Evolutionary conservation across 2,113 vertebrate genomes (phyloP).

Genomic region (Antigone vipio): DNA sequence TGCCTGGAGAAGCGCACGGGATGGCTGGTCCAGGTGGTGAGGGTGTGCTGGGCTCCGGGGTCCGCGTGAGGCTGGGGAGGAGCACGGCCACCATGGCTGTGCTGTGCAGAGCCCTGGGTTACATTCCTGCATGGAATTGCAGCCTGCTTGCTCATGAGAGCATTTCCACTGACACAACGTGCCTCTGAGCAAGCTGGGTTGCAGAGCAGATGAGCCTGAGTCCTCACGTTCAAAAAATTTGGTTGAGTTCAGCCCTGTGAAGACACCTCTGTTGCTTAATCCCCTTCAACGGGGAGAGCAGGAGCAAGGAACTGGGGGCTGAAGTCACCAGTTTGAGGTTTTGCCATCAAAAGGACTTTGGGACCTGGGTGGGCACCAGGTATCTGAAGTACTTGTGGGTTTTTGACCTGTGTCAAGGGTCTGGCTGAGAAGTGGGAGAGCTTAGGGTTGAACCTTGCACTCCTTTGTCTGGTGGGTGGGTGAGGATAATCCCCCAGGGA

Average conservation of each 20-base stretch:
- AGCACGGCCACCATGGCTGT: rapidly evolving
- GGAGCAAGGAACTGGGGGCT: neutral
- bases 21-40: rapidly evolving
- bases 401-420: neutral
- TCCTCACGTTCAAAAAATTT: neutral
- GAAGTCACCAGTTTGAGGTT: neutral
- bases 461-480: rapidly evolving
- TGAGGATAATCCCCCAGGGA: neutral
- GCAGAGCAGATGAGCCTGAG: neutral
- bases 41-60: neutral
- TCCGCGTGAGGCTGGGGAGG: neutral
- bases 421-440: neutral
- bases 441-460: rapidly evolving
- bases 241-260: neutral
- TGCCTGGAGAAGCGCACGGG: rapidly evolving
- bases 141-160: neutral
- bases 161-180: rapidly evolving
- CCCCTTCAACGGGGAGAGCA: neutral
- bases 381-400: neutral
- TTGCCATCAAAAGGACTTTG: neutral
- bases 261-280: neutral
- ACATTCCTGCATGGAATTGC: rapidly evolving
- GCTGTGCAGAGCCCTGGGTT: neutral
- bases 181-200: neutral
- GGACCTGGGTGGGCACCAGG: neutral